These are phyloP conservation scores for Matsumurasca onukii DNA, from an alignment of 1,140 invertebrate species.

Conservation along the genomic window DNA sequence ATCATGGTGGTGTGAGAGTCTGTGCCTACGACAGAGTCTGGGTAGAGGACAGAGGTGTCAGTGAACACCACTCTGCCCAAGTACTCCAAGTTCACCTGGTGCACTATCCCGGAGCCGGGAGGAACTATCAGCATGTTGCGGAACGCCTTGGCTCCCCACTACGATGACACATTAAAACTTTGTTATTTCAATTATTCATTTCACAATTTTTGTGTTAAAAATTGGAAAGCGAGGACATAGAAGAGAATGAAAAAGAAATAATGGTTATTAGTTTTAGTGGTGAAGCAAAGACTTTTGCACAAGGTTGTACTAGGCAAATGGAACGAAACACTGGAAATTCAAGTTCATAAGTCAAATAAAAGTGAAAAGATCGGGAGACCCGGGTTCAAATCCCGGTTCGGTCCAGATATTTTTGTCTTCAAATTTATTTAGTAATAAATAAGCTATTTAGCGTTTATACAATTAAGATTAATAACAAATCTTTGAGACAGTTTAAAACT, in stretches of 20 bases:
- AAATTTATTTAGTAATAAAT: too few relatives aligned
- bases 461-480: too few relatives aligned
- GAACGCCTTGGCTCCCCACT: constrained; percentile 96
- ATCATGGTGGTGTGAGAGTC: constrained; percentile 99
- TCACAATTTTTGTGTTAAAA: not conserved
- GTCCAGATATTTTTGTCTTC: too few relatives aligned
- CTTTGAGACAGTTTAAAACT: too few relatives aligned
- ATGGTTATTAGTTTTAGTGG: too few relatives aligned
- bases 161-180: constrained; percentile 38
- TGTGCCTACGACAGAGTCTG: constrained; percentile 97
- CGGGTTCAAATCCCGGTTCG: too few relatives aligned
- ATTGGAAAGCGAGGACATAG: not conserved
- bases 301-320: too few relatives aligned
- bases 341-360: too few relatives aligned
- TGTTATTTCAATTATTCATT: constrained; percentile 25
- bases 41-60: constrained; percentile 71
- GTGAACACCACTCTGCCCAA: constrained; percentile 93
- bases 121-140: constrained; percentile 97
- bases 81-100: constrained; percentile 98
- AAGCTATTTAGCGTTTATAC: too few relatives aligned
- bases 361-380: too few relatives aligned
- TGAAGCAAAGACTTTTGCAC: too few relatives aligned
- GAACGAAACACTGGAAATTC: too few relatives aligned
- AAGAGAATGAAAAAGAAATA: constrained; percentile 15
- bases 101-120: constrained; percentile 96